These are phyloP conservation scores for Tachysurus fulvidraco DNA, from an alignment of 2,113 vertebrate genomes.

Conservation along the genomic window DNA sequence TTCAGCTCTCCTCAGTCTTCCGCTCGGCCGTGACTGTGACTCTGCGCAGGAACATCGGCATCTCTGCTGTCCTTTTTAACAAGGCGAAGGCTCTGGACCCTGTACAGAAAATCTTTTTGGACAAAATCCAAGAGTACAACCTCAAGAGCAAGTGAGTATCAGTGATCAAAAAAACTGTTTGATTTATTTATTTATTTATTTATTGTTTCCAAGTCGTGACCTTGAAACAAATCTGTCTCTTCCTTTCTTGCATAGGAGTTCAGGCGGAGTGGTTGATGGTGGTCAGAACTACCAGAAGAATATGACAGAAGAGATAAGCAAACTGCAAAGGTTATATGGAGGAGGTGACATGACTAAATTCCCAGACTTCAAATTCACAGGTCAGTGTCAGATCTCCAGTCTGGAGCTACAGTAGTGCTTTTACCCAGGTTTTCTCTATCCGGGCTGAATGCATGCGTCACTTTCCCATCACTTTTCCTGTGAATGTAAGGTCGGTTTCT, in stretches of 20 bases:
- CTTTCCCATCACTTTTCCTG: background rate
- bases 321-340: constrained; percentile 86
- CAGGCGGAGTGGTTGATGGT: constrained; percentile 82
- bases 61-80: constrained; percentile 84
- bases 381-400: constrained; percentile 62
- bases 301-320: constrained; percentile 78
- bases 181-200: background rate
- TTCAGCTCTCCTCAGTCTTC: constrained; percentile 77
- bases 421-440: background rate
- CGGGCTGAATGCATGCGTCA: background rate
- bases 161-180: background rate
- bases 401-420: background rate
- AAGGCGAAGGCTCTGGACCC: constrained; percentile 86
- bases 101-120: constrained; percentile 92
- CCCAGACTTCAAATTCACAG: constrained; percentile 87
- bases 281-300: constrained; percentile 85
- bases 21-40: constrained; percentile 71
- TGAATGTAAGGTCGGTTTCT: background rate
- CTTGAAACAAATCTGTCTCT: background rate
- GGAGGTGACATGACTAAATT: constrained; percentile 86
- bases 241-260: constrained; percentile 65
- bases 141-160: constrained; percentile 87
- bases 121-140: constrained; percentile 93
- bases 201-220: background rate
- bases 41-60: constrained; percentile 85